A percentile compares a stretch with the other conserved stretches of the same genome.
phyloP scores from a whole-genome alignment of 1,140 invertebrate genomes.

The Theocolax elegans region DNA sequence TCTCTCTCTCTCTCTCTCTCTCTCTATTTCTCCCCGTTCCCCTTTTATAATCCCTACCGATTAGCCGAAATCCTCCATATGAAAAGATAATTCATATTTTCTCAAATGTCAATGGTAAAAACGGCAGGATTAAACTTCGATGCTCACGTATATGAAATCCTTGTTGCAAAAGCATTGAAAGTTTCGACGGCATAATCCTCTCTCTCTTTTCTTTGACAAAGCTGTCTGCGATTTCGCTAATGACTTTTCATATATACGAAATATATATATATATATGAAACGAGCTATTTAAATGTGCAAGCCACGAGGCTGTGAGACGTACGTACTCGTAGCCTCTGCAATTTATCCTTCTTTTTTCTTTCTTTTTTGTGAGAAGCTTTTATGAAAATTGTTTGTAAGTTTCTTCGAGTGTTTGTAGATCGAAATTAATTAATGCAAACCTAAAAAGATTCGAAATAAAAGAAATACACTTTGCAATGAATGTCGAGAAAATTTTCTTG shows the following conservation, averaged over 20 bases:
- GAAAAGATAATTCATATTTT: conserved; percentile 14
- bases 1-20: not conserved
- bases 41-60: not conserved
- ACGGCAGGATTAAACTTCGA: conserved; percentile 2
- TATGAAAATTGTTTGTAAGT: not conserved
- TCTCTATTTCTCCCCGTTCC: not conserved
- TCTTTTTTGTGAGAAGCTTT: not conserved
- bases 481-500: too few species aligned
- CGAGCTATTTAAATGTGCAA: conserved; percentile 36
- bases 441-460: too few species aligned
- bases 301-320: not conserved
- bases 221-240: conserved; percentile 51
- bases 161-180: conserved; percentile 36
- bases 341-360: not conserved
- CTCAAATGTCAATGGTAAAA: not conserved
- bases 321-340: not conserved
- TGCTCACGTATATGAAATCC: too few species aligned
- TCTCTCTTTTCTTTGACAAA: conserved; percentile 46
- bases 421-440: too few species aligned
- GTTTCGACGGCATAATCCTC: conserved; percentile 52
- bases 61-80: conserved; percentile 2
- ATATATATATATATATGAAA: conserved; percentile 11
- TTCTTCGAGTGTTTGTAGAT: too few species aligned
- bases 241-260: conserved; percentile 48
- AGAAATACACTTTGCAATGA: too few species aligned